These are phyloP conservation scores for Drosophila kanapiae DNA, from an alignment of 1,140 invertebrate genomes.

Conservation along the genomic window DNA sequence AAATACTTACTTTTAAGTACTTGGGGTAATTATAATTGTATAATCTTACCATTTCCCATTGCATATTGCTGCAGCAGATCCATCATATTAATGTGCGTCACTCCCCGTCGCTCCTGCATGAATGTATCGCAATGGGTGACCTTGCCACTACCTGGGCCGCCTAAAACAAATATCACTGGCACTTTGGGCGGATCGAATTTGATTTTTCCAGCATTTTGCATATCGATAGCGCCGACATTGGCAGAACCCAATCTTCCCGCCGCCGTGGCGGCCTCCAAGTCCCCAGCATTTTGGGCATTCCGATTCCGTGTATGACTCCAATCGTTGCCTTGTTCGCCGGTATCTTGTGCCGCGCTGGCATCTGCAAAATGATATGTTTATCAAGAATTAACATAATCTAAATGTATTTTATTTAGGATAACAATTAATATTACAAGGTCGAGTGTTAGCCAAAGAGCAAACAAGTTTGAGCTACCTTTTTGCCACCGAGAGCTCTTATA, in stretches of 20 bases:
- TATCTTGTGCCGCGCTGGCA: conserved; percentile 90
- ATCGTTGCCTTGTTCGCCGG: conserved; percentile 88
- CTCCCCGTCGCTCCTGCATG: conserved; percentile 93
- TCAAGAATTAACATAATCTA: not conserved
- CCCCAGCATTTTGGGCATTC: conserved; percentile 62
- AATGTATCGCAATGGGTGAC: conserved; percentile 96
- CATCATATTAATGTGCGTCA: conserved; percentile 96
- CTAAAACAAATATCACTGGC: conserved; percentile 94
- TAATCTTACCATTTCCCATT: conserved; percentile 91
- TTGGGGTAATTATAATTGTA: no score
- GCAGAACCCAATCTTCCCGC: conserved; percentile 48
- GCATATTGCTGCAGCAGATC: conserved; percentile 94
- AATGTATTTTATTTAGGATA: not conserved
- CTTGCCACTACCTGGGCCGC: conserved; percentile 96
- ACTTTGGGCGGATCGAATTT: conserved; percentile 93
- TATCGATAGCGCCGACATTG: conserved; percentile 82
- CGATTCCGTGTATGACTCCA: conserved; percentile 83
- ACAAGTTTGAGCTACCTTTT: no score
- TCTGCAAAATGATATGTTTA: conserved; percentile 87
- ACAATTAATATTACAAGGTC: no score
- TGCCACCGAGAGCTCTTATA: no score
- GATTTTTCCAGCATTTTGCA: conserved; percentile 91
- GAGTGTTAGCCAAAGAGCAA: no score
- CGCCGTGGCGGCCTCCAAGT: conserved; percentile 37
- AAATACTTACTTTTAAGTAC: no score